phyloP scores from a whole-genome alignment of 2,797 vertebrate genomes.

The Tapirus indicus region DNA sequence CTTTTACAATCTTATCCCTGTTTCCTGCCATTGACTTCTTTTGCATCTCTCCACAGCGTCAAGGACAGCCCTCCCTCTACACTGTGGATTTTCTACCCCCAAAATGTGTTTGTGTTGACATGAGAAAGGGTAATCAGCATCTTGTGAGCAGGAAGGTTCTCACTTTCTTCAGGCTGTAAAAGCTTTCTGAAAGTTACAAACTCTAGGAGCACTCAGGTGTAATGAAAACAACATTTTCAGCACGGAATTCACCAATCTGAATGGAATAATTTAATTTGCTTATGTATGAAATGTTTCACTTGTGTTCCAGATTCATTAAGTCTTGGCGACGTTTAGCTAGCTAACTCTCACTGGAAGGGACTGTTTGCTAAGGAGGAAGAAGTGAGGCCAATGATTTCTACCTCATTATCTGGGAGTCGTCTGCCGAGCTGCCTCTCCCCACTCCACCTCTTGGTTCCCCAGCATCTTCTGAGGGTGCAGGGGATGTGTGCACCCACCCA shows the following conservation, averaged over 20 bases:
- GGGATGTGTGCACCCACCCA: background rate
- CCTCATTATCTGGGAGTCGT: background rate
- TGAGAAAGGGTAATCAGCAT: background rate
- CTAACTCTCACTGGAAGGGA: background rate
- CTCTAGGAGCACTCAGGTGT: background rate
- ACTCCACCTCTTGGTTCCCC: background rate
- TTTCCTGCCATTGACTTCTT: background rate
- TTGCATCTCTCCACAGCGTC: background rate
- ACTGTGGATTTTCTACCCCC: background rate
- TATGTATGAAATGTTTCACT: background rate
- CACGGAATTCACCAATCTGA: background rate
- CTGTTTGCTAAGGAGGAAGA: background rate
- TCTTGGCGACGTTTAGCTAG: background rate
- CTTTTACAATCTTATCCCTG: background rate
- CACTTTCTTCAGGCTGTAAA: background rate
- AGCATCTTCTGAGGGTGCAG: background rate
- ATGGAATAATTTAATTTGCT: constrained; percentile 7
- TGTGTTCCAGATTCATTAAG: background rate
- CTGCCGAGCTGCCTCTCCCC: background rate
- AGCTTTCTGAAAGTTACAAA: constrained; percentile 6
- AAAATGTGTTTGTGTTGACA: background rate
- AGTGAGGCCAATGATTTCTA: background rate
- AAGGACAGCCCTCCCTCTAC: background rate
- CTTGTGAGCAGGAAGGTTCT: background rate
- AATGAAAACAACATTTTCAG: constrained; percentile 27